Evolutionary conservation across 1,140 invertebrate genomes (phyloP).

Genomic region (Ostrea edulis): DNA sequence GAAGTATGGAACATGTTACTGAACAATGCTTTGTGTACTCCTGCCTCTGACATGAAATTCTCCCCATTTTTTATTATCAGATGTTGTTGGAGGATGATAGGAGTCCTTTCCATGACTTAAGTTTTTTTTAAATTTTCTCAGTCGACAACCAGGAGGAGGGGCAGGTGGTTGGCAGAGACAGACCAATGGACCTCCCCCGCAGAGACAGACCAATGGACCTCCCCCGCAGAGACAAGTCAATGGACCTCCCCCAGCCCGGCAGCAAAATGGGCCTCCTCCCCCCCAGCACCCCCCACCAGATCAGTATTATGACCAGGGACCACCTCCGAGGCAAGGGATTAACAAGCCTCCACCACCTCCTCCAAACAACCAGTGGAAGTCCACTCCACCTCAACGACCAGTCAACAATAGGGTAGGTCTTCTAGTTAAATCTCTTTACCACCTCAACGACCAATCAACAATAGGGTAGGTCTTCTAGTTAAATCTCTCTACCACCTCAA

Average conservation of each 20-base stretch:
- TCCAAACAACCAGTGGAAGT: constrained; percentile 23
- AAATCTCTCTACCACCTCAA: background rate
- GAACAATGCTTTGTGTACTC: no score
- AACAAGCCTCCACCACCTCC: constrained; percentile 40
- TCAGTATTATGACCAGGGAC: constrained; percentile 58
- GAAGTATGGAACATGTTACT: no score
- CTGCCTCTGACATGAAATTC: no score
- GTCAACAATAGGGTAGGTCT: constrained; percentile 8
- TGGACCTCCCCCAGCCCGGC: constrained; percentile 50
- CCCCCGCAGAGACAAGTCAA: constrained; percentile 42
- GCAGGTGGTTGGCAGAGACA: constrained; percentile 37
- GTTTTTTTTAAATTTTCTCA: background rate
- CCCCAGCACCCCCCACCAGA: constrained; percentile 56
- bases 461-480: background rate
- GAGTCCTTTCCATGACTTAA: background rate
- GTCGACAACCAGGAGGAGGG: constrained; percentile 42
- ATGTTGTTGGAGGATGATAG: no score
- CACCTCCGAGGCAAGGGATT: constrained; percentile 7
- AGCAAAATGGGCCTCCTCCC: constrained; percentile 57
- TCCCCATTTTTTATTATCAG: no score
- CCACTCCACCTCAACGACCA: constrained; percentile 29
- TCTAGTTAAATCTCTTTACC: background rate
- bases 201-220: constrained; percentile 36
- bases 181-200: constrained; percentile 7
- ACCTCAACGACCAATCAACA: constrained; percentile 12